Conservation (phyloP, 2,113 vertebrate genomes). For the Haplotaxodon microlepis region DNA sequence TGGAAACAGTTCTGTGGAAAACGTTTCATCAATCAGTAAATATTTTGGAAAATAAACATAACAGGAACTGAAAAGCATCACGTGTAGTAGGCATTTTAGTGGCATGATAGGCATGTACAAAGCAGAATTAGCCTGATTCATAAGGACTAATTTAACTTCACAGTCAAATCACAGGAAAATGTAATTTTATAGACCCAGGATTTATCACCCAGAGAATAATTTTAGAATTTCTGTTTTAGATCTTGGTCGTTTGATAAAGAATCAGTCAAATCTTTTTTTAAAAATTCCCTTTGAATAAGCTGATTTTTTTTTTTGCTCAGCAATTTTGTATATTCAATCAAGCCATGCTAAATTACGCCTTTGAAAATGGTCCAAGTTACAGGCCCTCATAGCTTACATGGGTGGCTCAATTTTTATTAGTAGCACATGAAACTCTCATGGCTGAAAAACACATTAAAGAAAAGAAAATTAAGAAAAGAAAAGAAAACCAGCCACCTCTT, state of each 20-base stretch:
- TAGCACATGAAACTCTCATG: neutral
- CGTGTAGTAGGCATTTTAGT: neutral
- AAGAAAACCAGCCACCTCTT: neutral
- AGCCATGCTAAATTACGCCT: neutral
- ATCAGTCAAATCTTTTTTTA: neutral
- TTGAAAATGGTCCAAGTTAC: neutral
- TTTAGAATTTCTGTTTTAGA: neutral
- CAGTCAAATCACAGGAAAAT: neutral
- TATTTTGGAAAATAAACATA: neutral
- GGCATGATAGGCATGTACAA: neutral
- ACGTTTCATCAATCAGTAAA: neutral
- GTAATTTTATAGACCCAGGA: neutral
- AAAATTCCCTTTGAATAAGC: neutral
- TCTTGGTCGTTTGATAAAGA: neutral
- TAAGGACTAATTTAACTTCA: neutral
- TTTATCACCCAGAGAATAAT: neutral
- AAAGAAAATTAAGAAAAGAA: neutral
- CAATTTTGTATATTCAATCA: neutral
- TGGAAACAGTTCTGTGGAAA: neutral
- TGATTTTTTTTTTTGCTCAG: neutral
- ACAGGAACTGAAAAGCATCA: neutral
- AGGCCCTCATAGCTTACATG: neutral
- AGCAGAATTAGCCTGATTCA: neutral
- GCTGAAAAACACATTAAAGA: neutral
- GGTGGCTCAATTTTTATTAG: neutral